Evolutionary conservation across 2,888 invertebrate species (phyloP), one percentile per base, ranked within the genome.

Genomic region (Heliothis peltigera): DNA sequence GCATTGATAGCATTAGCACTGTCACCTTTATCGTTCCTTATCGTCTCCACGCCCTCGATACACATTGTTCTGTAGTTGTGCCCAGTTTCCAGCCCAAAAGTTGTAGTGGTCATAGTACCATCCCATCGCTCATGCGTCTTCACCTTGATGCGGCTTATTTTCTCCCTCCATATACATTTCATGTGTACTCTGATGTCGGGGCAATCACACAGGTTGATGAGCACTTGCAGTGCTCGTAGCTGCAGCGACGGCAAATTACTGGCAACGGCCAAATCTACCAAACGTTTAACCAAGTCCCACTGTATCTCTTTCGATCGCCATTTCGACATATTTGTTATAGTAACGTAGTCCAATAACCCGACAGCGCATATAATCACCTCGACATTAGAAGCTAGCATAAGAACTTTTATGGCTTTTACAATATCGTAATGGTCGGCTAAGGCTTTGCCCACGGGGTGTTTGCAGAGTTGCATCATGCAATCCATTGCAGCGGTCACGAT

Each of bases 151-250:
- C 19, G 53, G 4, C 71, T 79, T 1, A 0, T 22, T 0, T 92
- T 74, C 6, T 85, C 86, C 2, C 51, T 67, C 89, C 90, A 92
- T 43, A 88, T 68, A 0, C 21, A 49, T 60, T 88, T 91, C 76
- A 94, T 71, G 54, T 92, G 86, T 32, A 89, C 52, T 39, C 92
- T 83, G 2, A 93, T 85, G 58, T 95, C 94, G 0, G 94, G 92
- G 68, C 89, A 89, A 48, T 94, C 94, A 82, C 93, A 92, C 0
- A 95, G 76, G 70, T 95, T 94, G 6, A 93, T 90, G 28, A 95
- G 65, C 0, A 92, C 89, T 64, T 93, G 92, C 85, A 95, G 87
- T 2, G 86, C 78, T 18, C 86, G 68, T 7, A 91, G 28, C 59
- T 94, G 94, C 1, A 95, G 59, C 7, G 87, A n/a, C 0, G 94